phyloP scores from a whole-genome alignment of 2,797 vertebrate species.

The Xenentodon cancila region DNA sequence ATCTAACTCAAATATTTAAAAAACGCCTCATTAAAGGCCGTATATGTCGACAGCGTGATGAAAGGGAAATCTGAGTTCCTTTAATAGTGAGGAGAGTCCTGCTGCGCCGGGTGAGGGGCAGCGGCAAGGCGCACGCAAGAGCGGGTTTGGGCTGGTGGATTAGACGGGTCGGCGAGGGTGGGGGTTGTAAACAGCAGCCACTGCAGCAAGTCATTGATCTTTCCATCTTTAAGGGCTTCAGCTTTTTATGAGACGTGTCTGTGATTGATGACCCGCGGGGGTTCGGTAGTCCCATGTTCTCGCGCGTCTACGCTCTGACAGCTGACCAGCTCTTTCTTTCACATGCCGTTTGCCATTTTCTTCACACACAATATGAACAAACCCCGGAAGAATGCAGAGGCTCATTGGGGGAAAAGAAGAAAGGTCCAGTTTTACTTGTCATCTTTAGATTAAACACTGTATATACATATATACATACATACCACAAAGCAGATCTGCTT shows the following conservation, averaged over 20 bases:
- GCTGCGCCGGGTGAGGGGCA: constrained; percentile 24
- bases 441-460: no score
- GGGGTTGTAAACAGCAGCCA: constrained; percentile 28
- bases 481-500: no score
- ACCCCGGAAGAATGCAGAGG: no score
- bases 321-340: constrained; percentile 27
- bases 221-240: constrained; percentile 54
- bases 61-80: constrained; percentile 40
- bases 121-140: constrained; percentile 11
- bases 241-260: constrained; percentile 44
- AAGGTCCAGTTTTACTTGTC: no score
- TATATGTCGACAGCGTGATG: constrained; percentile 28
- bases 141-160: constrained; percentile 38
- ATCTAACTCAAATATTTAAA: constrained; percentile 42
- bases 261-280: constrained; percentile 56
- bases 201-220: constrained; percentile 57
- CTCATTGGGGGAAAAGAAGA: no score
- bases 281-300: constrained; percentile 10
- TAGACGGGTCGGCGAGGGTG: constrained; percentile 10
- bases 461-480: no score
- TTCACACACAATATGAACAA: background rate
- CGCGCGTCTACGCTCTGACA: constrained; percentile 26
- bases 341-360: background rate
- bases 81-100: constrained; percentile 32
- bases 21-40: constrained; percentile 15